A percentile compares a stretch with the other conserved stretches of the same genome.
phyloP scores from a whole-genome alignment of 2,888 invertebrate species.

The Latheticus oryzae region DNA sequence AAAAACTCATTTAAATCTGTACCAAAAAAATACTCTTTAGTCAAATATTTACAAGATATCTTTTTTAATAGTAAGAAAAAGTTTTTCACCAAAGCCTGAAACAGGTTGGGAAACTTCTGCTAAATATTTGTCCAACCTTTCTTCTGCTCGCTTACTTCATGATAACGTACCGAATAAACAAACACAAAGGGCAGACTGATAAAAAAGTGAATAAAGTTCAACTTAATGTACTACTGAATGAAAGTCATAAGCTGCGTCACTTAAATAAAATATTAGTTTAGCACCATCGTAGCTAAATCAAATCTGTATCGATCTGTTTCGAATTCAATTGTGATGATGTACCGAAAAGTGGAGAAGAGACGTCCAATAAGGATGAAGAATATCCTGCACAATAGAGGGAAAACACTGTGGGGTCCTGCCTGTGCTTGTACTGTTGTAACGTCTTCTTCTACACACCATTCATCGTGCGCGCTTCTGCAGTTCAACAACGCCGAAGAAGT shows the following conservation, averaged over 20 bases:
- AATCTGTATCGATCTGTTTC: conserved; percentile 58
- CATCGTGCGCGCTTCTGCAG: conserved; percentile 53
- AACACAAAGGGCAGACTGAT: no score
- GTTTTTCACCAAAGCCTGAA: no score
- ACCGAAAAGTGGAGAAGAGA: conserved; percentile 59
- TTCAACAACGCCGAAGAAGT: conserved; percentile 48
- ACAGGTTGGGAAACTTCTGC: no score
- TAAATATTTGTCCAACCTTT: no score
- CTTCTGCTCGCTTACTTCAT: no score
- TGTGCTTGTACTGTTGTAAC: conserved; percentile 48
- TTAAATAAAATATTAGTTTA: conserved; percentile 18
- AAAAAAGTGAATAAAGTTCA: no score
- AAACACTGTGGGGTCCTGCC: conserved; percentile 46
- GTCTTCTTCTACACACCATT: conserved; percentile 52
- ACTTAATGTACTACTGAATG: no score
- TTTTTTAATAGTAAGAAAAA: no score
- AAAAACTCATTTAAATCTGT: no score
- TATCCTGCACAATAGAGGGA: conserved; percentile 50
- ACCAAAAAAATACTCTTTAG: no score
- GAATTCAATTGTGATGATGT: conserved; percentile 59
- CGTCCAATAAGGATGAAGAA: conserved; percentile 59
- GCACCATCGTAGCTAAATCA: conserved; percentile 25
- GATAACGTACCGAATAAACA: no score
- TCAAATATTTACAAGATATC: no score
- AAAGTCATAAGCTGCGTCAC: conserved; percentile 15